Evolutionary conservation across 2,797 vertebrate species (phyloP).

Genomic region (Ataeniobius toweri): DNA sequence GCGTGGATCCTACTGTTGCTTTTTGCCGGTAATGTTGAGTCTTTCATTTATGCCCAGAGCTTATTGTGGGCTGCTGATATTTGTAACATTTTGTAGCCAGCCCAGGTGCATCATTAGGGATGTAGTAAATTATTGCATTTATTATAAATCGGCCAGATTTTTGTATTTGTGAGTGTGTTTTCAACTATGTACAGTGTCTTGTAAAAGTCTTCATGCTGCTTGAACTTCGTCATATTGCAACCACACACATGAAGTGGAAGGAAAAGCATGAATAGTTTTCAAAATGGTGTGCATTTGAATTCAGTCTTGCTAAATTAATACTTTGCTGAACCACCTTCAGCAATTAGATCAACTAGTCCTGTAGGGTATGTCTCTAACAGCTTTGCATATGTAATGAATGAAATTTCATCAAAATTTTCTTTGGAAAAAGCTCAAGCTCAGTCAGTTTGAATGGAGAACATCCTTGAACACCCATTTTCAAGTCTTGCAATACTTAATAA

Average conservation of each 20-base stretch:
- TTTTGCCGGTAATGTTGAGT: slow-evolving; percentile 73
- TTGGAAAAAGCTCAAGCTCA: not conserved
- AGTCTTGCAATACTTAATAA: not conserved
- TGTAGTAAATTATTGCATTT: not conserved
- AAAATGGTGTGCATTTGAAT: not conserved
- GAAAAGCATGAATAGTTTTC: not conserved
- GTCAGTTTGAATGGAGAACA: not conserved
- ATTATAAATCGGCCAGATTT: not conserved
- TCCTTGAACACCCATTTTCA: not conserved
- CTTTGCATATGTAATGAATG: not conserved
- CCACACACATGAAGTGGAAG: not conserved
- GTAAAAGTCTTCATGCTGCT: too few relatives aligned
- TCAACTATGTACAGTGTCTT: not conserved
- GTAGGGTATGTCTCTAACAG: not conserved
- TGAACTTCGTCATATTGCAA: not conserved
- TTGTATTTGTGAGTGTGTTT: not conserved
- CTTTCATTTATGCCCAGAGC: not conserved
- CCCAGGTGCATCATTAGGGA: not conserved
- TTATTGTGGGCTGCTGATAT: not conserved
- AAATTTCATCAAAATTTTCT: not conserved
- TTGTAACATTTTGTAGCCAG: not conserved
- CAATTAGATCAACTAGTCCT: not conserved
- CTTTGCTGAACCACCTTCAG: not conserved
- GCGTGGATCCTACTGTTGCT: slow-evolving; percentile 71
- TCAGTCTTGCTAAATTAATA: not conserved